A percentile compares a stretch with the other conserved stretches of the same genome.
These are phyloP conservation scores for Megalurothrips usitatus DNA, from an alignment of 2,888 invertebrate genomes.

Conservation along the genomic window DNA sequence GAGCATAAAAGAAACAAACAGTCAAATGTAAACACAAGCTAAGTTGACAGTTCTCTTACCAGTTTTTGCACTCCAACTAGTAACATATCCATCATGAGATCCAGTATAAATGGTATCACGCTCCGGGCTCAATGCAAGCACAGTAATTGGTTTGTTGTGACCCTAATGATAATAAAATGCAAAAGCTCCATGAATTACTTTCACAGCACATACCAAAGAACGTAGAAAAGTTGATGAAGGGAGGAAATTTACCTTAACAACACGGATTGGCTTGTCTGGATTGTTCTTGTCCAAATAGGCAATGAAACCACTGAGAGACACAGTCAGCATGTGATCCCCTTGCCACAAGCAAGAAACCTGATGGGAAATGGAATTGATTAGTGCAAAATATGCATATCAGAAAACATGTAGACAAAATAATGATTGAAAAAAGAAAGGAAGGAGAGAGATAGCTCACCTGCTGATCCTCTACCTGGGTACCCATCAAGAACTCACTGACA, in stretches of 20 bases:
- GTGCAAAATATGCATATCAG: not conserved
- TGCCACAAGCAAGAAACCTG: conserved; percentile 96
- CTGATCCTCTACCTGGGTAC: conserved; percentile 80
- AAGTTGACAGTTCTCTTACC: conserved; percentile 42
- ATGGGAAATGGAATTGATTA: conserved; percentile 34
- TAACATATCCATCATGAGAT: conserved; percentile 88
- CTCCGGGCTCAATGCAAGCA: conserved; percentile 72
- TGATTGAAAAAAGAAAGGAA: conserved; percentile 11
- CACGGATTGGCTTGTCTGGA: conserved; percentile 70
- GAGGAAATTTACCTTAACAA: conserved; percentile 61
- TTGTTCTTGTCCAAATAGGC: conserved; percentile 86
- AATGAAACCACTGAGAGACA: conserved; percentile 93
- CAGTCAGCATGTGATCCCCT: conserved; percentile 77
- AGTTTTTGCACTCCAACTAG: conserved; percentile 72
- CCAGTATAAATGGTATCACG: conserved; percentile 79
- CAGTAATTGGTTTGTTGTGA: conserved; percentile 96
- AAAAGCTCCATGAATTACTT: not conserved
- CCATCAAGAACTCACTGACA: conserved; percentile 79
- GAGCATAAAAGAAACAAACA: conserved; percentile 12
- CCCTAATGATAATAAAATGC: conserved; percentile 54
- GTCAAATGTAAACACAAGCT: not conserved
- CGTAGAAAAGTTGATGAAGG: not conserved
- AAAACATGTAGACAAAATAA: not conserved
- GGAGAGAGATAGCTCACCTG: conserved; percentile 52
- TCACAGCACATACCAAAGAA: not conserved